Base-by-base conservation (phyloP, 2,113 vertebrate species). In the Prietella phreatophila region DNA sequence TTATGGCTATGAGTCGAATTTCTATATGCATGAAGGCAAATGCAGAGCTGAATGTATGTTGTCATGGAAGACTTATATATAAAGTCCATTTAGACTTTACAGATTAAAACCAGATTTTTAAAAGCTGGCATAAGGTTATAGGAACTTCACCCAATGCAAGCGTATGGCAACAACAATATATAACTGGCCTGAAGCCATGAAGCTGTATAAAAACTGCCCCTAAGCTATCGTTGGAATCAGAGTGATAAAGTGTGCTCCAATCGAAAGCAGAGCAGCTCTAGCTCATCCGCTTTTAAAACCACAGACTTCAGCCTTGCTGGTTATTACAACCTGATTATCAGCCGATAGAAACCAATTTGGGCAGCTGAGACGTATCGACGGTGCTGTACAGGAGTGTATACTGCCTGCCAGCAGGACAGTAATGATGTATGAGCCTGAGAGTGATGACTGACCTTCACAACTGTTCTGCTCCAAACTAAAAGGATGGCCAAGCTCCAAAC, bases 361-460 rank as follows among this genome's bases (percentile, higher is more conserved):
- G 27, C 47, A 78, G 33, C 42, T 67, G 33, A 53, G 75, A 53
- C 55, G 8, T 60, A 58, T 61, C 9, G 69, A 56, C 30, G 56
- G 81, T 19, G n/a, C 58, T 4, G 30, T 60, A 78, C 75, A 71
- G 89, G 60, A 86, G 75, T 80, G 73, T 63, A 15, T 88, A 82
- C 56, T 86, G 53, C 71, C 81, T 75, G 85, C 63, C 86, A 84
- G n/a, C 22, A 56, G 61, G 47, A 5, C 61, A 71, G 79, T 60
- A 82, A 71, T 90, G 84, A 90, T 86, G 55, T 61, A 86, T 69
- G 79, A 88, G 86, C 15, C 42, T 71, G 71, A 63, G 78, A 84
- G 86, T 75, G 82, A 47, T 14, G 33, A 61, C 84, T 86, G 85
- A 86, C 81, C 87, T 81, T 83, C 82, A 61, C 82, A 90, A 55